Base-by-base conservation (phyloP, 2,888 invertebrate species). In the Xylocampa areola region DNA sequence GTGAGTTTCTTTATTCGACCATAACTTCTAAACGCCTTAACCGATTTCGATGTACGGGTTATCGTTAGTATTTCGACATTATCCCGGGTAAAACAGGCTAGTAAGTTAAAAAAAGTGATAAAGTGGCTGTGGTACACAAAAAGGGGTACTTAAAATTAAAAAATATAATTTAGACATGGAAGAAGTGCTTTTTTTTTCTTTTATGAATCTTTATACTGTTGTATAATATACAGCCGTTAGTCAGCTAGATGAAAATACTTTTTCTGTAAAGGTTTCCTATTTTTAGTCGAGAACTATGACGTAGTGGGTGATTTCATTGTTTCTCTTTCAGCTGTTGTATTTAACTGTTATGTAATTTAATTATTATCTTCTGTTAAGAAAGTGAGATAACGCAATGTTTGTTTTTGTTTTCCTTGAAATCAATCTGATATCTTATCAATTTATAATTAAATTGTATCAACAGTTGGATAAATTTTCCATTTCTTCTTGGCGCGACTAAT, bases 371-470 rank as follows among this genome's bases (percentile, higher is more conserved):
- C 16, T 27, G 6, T 19, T 39, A 35, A 29, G 62, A 65, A 48
- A 64, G 27, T 68, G 32, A 48, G 63, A 62, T 68, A 69, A 55
- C 29, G 29, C 35, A 43, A 32, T 53, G 47, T 53, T 64, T 37
- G 41, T 65, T 59, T 58, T 52, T 7, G 19, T 23, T 64, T 67
- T 61, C 58, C 49, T 70, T 58, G 52, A 50, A 64, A 58, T 64
- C 39, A 57, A 64, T 58, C 25, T 35, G 10, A 2, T 64, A 52
- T 64, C 70, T 67, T 57, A 61, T 64, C 70, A 29, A 8, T 27
- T 13, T 39, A 29, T 48, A 37, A 54, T 54, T 68, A 13, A 53
- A 49, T 41, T 23, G 23, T 44, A 44, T 16, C 35, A 39, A 43
- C 17, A 25, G 16, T 30, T 10, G n/a, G 17, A 17, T 2, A 33